A percentile compares a stretch with the other conserved stretches of the same genome.
phyloP scores from a whole-genome alignment of 2,888 invertebrate genomes.

The Craniophora ligustri region DNA sequence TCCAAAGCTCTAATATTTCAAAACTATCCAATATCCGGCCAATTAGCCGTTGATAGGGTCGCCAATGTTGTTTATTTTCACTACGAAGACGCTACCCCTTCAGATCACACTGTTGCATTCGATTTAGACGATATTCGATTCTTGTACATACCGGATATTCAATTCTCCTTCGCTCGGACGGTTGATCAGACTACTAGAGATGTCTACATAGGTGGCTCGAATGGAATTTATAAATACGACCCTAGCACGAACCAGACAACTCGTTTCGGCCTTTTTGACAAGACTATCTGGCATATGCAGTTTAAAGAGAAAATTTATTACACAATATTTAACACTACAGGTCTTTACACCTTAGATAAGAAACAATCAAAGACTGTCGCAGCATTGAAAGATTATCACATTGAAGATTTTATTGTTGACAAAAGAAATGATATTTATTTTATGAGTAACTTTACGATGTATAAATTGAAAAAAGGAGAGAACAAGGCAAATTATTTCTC shows the following conservation, averaged over 20 bases:
- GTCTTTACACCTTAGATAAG: conserved; percentile 64
- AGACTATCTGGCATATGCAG: conserved; percentile 77
- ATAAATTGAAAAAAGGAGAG: conserved; percentile 67
- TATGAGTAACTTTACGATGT: conserved; percentile 65
- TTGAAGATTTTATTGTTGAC: conserved; percentile 78
- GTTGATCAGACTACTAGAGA: conserved; percentile 70
- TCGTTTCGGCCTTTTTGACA: conserved; percentile 62
- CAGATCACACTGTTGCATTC: conserved; percentile 70
- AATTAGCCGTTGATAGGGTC: conserved; percentile 72
- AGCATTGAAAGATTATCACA: conserved; percentile 63
- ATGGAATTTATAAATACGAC: conserved; percentile 70
- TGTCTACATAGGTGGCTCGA: conserved; percentile 70
- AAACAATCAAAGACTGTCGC: conserved; percentile 60
- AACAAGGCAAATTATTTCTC: conserved; percentile 62
- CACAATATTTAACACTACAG: conserved; percentile 65
- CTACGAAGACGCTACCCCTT: conserved; percentile 60
- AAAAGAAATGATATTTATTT: conserved; percentile 72
- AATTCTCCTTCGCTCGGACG: conserved; percentile 73
- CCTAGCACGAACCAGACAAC: conserved; percentile 59
- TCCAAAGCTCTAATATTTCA: conserved; percentile 65
- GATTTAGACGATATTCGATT: conserved; percentile 69
- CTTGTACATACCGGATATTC: conserved; percentile 61
- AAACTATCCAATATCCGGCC: conserved; percentile 69
- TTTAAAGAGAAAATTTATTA: conserved; percentile 71
- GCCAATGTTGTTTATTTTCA: conserved; percentile 75